Evolutionary conservation across 2,888 invertebrate genomes (phyloP), one percentile per base, ranked within the genome.

Genomic region (Mesodorylaimus sp.): DNA sequence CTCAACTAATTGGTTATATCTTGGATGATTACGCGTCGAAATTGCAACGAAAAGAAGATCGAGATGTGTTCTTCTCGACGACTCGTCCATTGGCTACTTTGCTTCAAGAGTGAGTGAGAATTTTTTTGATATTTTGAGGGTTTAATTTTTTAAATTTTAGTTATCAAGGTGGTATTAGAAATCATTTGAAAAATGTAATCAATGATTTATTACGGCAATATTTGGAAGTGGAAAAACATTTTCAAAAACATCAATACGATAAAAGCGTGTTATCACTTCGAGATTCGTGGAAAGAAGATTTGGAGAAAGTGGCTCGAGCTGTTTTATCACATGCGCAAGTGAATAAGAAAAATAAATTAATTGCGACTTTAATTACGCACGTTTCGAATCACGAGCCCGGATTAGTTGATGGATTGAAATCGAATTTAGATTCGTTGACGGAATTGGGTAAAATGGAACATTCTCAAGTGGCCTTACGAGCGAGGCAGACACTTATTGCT

Each of bases 181-280:
- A 95, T 0, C 77, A 93, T 47, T 89, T 93, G 88, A 91, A 91
- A 75, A 80, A 83, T 0, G 87, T 91, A 0, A 88, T 97, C 0
- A 89, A 91, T 65, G 91, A 95, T 59, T 69, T 97, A 10, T 72
- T 97, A 25, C 77, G 81, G 42, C 83, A 85, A 60, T 97, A 97
- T 68, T 82, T 85, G 62, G 80, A 80, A 46, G 89, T 91, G 0
- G 95, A 97, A 66, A 81, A 80, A 50, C 85, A 91, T 66, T 97
- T 97, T 71, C 93, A 93, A 66, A 77, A 41, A 3, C 46, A 58
- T 23, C 88, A 87, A 54, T 95, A 93, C 69, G 95, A 97, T 70
- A 95, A 95, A 67, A 91, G 93, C 66, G 89, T 93, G 16, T 81
- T 84, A 13, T 76, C 81, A 1, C 71, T 95, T 2, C 21, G 44